A percentile compares a stretch with the other conserved stretches of the same genome.
Evolutionary conservation across 2,888 invertebrate species (phyloP).

Genomic region (Deilephila elpenor): DNA sequence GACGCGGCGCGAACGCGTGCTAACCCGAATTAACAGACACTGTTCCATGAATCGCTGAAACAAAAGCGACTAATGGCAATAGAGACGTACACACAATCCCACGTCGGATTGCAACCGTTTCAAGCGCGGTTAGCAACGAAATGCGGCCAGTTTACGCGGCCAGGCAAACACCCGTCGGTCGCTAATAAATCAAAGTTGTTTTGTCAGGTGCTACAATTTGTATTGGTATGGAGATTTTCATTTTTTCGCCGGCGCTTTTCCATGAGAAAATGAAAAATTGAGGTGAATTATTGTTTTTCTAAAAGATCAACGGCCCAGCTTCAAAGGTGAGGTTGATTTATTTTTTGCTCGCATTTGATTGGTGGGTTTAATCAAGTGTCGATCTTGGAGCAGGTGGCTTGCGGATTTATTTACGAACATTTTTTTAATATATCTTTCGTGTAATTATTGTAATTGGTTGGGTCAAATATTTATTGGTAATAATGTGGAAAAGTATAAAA

Average conservation of each 20-base stretch:
- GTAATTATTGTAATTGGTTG: not conserved
- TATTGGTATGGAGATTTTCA: conserved; percentile 55
- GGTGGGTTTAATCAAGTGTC: conserved; percentile 26
- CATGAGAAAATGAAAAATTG: conserved; percentile 29
- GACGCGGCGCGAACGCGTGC: not conserved
- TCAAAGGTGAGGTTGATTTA: conserved; percentile 26
- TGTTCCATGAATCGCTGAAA: conserved; percentile 41
- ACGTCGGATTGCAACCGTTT: conserved; percentile 52
- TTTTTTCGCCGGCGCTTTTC: conserved; percentile 44
- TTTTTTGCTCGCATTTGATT: conserved; percentile 20
- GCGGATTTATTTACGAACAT: conserved; percentile 5
- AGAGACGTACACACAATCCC: conserved; percentile 51
- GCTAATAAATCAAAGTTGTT: conserved; percentile 65
- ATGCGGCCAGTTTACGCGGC: conserved; percentile 59
- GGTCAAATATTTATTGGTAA: not conserved
- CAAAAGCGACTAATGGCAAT: conserved; percentile 54
- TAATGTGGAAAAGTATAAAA: not conserved
- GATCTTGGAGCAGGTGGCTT: conserved; percentile 20
- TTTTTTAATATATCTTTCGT: not conserved
- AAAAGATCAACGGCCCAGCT: conserved; percentile 19
- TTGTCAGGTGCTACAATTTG: conserved; percentile 71
- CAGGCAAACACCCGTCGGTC: conserved; percentile 55
- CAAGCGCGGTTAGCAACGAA: conserved; percentile 53
- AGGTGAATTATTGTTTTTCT: conserved; percentile 21
- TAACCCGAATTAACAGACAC: conserved; percentile 14